These are phyloP conservation scores for Cynopterus sphinx DNA, from an alignment of 2,797 vertebrate species.

Conservation along the genomic window DNA sequence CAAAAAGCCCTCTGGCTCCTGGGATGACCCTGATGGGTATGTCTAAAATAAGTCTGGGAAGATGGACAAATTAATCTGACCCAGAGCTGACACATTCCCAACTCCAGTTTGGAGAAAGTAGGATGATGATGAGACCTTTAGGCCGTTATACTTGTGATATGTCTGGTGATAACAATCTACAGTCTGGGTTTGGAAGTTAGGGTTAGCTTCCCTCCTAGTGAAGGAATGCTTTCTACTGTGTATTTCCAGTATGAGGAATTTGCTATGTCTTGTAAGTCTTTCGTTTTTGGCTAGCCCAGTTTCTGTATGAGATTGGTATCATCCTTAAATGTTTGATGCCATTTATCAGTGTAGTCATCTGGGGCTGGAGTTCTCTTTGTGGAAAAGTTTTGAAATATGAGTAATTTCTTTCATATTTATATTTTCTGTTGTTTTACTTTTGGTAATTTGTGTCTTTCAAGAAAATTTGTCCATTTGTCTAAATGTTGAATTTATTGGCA, in stretches of 20 bases:
- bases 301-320: background rate
- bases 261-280: background rate
- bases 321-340: background rate
- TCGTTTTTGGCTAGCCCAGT: background rate
- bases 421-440: constrained; percentile 69
- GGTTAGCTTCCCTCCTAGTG: background rate
- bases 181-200: background rate
- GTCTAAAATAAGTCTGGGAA: constrained; percentile 30
- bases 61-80: background rate
- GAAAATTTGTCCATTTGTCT: constrained; percentile 64
- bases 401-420: constrained; percentile 62
- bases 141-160: background rate
- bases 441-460: constrained; percentile 70
- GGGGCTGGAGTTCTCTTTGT: constrained; percentile 43
- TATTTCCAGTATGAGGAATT: background rate
- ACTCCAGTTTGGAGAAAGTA: background rate
- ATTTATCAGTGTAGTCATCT: constrained; percentile 18
- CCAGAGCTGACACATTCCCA: background rate
- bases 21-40: background rate
- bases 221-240: background rate
- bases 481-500: constrained; percentile 62
- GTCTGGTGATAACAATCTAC: background rate
- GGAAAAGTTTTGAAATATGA: constrained; percentile 44
- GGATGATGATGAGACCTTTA: background rate
- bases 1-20: constrained; percentile 3